phyloP scores from a whole-genome alignment of 2,888 invertebrate species.

The Eudemis profundana region DNA sequence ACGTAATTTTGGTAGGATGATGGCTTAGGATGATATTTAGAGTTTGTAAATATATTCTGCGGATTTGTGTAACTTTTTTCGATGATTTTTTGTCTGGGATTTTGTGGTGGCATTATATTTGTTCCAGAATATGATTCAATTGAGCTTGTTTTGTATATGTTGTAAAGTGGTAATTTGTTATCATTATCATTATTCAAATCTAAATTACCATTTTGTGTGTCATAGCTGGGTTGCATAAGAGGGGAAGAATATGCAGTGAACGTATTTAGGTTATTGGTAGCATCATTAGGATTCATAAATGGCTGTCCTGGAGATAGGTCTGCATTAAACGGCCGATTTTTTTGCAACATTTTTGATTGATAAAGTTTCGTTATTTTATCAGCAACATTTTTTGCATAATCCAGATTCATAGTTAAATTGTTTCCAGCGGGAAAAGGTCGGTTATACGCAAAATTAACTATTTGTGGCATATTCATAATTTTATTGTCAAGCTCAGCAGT shows the following conservation, averaged over 20 bases:
- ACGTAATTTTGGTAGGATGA: neutral
- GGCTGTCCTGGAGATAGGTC: neutral
- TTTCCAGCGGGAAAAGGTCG: neutral
- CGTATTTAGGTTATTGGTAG: neutral
- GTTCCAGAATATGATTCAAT: neutral
- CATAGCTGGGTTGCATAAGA: neutral
- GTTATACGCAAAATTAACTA: slow-evolving; percentile 5
- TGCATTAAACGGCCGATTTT: neutral
- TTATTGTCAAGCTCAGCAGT: neutral
- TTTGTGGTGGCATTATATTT: neutral
- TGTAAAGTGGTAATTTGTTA: neutral
- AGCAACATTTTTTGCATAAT: slow-evolving; percentile 8
- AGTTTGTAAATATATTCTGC: neutral
- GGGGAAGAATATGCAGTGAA: neutral
- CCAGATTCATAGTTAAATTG: slow-evolving; percentile 4
- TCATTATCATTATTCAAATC: neutral
- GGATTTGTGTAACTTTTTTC: neutral
- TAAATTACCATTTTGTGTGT: neutral
- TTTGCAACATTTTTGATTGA: neutral
- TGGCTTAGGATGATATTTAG: slow-evolving; percentile 14
- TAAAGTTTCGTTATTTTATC: slow-evolving; percentile 19
- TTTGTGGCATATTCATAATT: neutral
- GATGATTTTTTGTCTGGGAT: too few relatives aligned
- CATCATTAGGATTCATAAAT: neutral
- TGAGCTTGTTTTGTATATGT: neutral